Percentiles rank a stretch among this genome's conserved stretches.
phyloP scores from a whole-genome alignment of 1,140 invertebrate species.

The Anastrepha ludens region DNA sequence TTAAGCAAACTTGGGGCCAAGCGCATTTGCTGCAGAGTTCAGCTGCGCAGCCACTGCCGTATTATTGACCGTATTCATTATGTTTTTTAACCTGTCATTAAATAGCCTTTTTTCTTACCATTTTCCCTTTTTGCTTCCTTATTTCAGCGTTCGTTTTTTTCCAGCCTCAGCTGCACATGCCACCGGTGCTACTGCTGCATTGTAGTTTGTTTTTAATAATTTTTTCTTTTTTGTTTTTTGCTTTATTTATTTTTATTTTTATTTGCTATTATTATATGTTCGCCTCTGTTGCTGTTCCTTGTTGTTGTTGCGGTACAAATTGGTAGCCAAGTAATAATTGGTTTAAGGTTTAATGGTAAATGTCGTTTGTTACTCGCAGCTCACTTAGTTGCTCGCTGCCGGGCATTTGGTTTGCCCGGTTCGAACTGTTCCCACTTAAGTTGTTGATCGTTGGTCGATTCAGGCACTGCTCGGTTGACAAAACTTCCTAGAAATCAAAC shows the following conservation, averaged over 20 bases:
- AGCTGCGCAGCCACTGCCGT: constrained; percentile 19
- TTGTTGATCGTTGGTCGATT: background rate
- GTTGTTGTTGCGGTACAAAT: constrained; percentile 53
- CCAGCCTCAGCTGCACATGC: background rate
- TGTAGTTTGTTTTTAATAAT: background rate
- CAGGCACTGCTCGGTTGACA: background rate
- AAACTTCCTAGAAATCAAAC: no score
- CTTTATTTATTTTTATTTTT: constrained; percentile 50
- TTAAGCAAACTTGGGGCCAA: constrained; percentile 24
- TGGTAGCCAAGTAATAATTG: constrained; percentile 59
- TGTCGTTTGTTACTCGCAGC: background rate
- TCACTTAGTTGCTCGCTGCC: background rate
- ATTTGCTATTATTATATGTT: constrained; percentile 55
- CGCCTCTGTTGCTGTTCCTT: background rate
- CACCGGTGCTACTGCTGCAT: constrained; percentile 16
- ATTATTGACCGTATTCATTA: constrained; percentile 53
- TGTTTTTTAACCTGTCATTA: constrained; percentile 52
- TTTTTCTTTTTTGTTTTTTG: constrained; percentile 27
- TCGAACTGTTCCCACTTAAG: background rate
- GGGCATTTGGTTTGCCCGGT: no score
- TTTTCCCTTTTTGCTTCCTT: constrained; percentile 21
- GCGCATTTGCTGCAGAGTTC: background rate
- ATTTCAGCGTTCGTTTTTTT: constrained; percentile 16
- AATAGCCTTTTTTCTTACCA: constrained; percentile 30
- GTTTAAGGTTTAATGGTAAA: constrained; percentile 56